A percentile compares a stretch with the other conserved stretches of the same genome.
Conservation (phyloP, 2,113 vertebrate species). For the Mus musculus region GRCm39 chr1:38306001-38306500, state of each 20-base stretch:
- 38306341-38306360: background rate
- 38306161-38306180: background rate
- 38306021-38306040: no score
- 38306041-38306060: no score
- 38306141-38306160: background rate
- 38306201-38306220: background rate
- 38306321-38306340: background rate
- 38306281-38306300: constrained; percentile 7
- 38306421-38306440: no score
- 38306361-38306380: background rate
- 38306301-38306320: background rate
- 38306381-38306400: background rate
- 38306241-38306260: accelerated
- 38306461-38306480: background rate
- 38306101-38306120: background rate
- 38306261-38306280: background rate
- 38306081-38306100: background rate
- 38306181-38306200: background rate
- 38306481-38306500: no score
- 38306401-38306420: no score
- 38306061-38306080: background rate
- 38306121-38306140: background rate
- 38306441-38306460: background rate
- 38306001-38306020: background rate
- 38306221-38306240: background rate